Percentiles rank a stretch among this genome's conserved stretches.
These are phyloP conservation scores for Lampris megalopsis DNA, from an alignment of 2,113 vertebrate genomes.

Conservation along the genomic window DNA sequence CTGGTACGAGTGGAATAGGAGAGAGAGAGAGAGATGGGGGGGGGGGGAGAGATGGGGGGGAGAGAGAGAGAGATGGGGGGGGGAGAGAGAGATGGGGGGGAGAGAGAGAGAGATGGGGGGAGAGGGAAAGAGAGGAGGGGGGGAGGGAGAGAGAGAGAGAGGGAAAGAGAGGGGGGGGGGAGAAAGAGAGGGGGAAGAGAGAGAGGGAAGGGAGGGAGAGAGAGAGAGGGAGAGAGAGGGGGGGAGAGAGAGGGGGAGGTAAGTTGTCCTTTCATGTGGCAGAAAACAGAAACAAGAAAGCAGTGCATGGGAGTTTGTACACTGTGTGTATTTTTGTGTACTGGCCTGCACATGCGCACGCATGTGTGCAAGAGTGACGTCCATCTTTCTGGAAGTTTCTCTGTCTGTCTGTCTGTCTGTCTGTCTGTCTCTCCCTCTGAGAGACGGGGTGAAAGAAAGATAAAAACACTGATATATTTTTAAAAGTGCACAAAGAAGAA, in stretches of 20 bases:
- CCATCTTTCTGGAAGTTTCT: no score
- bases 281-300: slow-evolving; percentile 53
- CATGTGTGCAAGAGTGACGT: no score
- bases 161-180: no score
- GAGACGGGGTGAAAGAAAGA: no score
- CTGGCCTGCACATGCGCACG: not conserved
- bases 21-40: no score
- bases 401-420: no score
- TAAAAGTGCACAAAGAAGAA: no score
- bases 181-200: not conserved
- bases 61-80: not conserved
- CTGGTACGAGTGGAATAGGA: no score
- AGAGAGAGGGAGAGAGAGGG: slow-evolving; percentile 1
- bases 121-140: not conserved
- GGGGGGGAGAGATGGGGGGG: no score
- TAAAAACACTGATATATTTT: no score
- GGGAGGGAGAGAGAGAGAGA: not conserved
- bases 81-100: slow-evolving; percentile 21
- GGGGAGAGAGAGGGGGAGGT: slow-evolving; percentile 30
- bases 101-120: not conserved
- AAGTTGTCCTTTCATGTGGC: slow-evolving; percentile 71
- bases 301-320: slow-evolving; percentile 43
- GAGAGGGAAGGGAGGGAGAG: not conserved
- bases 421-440: no score
- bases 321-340: slow-evolving; percentile 20